Evolutionary conservation across 2,888 invertebrate species (phyloP).

Genomic region (Drosophila gaucha): DNA sequence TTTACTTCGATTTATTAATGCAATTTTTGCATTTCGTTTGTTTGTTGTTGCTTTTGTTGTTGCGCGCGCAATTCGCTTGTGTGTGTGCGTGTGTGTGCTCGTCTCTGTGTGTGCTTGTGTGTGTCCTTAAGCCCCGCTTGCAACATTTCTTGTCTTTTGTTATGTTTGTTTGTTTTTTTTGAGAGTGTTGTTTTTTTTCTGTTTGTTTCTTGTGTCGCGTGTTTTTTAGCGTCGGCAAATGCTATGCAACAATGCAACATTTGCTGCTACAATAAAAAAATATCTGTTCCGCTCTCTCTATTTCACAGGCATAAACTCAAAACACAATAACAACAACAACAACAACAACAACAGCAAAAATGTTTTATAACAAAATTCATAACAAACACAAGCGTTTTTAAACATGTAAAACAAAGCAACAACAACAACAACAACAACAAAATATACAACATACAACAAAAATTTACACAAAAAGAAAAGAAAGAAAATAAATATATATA

Average conservation of each 20-base stretch:
- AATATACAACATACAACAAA: constrained; percentile 10
- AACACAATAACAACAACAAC: constrained; percentile 62
- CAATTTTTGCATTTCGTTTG: background rate
- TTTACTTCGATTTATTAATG: background rate
- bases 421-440: constrained; percentile 12
- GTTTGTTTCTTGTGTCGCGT: constrained; percentile 1
- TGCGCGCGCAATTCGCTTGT: constrained; percentile 50
- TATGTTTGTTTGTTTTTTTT: background rate
- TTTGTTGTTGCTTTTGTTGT: constrained; percentile 27
- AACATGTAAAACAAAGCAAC: constrained; percentile 25
- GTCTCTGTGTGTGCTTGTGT: constrained; percentile 8
- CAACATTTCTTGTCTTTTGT: constrained; percentile 3
- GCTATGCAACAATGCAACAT: constrained; percentile 16
- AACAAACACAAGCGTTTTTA: constrained; percentile 64
- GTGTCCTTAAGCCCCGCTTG: constrained; percentile 26
- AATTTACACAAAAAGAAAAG: constrained; percentile 12
- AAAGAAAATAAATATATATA: constrained; percentile 22
- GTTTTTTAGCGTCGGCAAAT: constrained; percentile 52
- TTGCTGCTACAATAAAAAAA: constrained; percentile 5
- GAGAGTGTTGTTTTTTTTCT: constrained; percentile 21
- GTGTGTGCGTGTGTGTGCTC: constrained; percentile 16
- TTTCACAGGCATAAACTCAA: constrained; percentile 74
- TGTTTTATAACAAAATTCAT: constrained; percentile 61
- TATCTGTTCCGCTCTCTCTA: constrained; percentile 1
- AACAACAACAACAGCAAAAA: constrained; percentile 59